Evolutionary conservation across 2,797 vertebrate species (phyloP).

Genomic region (Alosa sapidissima): DNA sequence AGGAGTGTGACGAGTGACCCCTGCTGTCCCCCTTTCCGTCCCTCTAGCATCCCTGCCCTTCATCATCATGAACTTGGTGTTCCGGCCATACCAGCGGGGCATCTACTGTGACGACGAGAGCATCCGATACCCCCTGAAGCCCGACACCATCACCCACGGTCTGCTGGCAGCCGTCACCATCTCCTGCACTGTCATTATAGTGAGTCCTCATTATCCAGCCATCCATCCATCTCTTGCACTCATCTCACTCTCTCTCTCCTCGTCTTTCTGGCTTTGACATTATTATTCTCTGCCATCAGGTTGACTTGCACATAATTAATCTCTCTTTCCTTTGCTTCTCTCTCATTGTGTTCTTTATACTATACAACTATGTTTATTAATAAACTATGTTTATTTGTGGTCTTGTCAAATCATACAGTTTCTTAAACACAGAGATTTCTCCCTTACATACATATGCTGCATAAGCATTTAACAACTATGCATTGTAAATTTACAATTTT

Average conservation of each 20-base stretch:
- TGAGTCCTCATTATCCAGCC: constrained; percentile 66
- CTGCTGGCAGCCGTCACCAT: constrained; percentile 90
- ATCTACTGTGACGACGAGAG: constrained; percentile 88
- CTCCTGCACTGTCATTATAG: constrained; percentile 83
- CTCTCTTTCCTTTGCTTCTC: background rate
- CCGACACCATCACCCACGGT: constrained; percentile 89
- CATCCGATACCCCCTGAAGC: constrained; percentile 87
- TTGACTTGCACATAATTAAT: background rate
- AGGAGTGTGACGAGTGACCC: background rate
- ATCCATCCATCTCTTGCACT: background rate
- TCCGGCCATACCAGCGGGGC: constrained; percentile 83
- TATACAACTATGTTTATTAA: background rate
- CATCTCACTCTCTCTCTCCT: background rate
- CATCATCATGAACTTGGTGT: constrained; percentile 82
- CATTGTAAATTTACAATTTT: background rate
- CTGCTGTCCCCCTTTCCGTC: background rate
- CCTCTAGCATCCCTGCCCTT: constrained; percentile 85
- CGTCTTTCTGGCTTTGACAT: background rate
- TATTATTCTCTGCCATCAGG: background rate
- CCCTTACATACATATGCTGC: background rate
- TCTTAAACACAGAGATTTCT: background rate
- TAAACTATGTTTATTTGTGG: background rate
- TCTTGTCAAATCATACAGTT: background rate
- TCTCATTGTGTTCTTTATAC: background rate
- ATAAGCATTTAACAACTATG: background rate